phyloP scores from a whole-genome alignment of 2,113 vertebrate species.

The Aldabrachelys gigantea region DNA sequence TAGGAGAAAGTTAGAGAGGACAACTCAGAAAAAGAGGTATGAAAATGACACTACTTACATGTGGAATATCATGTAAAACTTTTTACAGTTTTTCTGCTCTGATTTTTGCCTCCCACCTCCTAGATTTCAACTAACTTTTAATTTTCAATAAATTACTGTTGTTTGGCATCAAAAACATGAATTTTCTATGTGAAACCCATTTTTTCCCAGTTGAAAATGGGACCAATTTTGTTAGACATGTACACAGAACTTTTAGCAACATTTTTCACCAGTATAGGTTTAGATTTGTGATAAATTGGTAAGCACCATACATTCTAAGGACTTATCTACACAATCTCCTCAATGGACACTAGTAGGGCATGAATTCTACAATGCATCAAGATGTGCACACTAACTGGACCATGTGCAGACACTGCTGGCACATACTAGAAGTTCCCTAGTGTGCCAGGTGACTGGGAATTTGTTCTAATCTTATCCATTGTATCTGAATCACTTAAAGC shows the following conservation, averaged over 20 bases:
- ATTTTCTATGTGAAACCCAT: background rate
- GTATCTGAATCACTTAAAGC: background rate
- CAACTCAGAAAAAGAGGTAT: background rate
- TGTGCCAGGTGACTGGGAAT: background rate
- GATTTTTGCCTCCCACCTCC: background rate
- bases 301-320: background rate
- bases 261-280: background rate
- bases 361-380: background rate
- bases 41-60: background rate
- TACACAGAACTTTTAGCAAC: background rate
- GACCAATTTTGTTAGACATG: background rate
- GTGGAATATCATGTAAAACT: background rate
- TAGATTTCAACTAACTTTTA: background rate
- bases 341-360: background rate
- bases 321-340: background rate
- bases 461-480: background rate
- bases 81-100: background rate
- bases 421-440: background rate
- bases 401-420: background rate
- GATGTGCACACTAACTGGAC: background rate
- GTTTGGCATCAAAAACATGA: background rate
- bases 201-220: background rate
- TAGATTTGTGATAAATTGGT: background rate
- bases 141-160: constrained; percentile 2
- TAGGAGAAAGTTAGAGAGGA: background rate